phyloP scores from a whole-genome alignment of 1,140 invertebrate genomes.

The Trichomalopsis sarcophagae region DNA sequence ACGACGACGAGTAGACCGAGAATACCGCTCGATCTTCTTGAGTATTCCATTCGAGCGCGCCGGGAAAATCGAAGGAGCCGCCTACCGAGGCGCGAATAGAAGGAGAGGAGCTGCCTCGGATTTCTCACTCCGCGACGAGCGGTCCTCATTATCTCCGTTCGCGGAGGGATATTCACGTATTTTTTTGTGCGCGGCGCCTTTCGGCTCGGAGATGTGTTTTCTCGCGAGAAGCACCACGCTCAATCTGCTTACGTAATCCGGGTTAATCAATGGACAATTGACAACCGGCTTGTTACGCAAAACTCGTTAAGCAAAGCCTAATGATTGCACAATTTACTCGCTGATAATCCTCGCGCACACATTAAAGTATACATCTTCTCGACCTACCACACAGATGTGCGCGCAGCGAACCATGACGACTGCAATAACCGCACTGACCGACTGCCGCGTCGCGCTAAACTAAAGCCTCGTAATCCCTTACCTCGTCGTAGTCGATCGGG shows the following conservation, averaged over 20 bases:
- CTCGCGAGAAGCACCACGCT: too few species aligned
- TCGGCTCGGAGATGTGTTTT: too few species aligned
- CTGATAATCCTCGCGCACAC: too few species aligned
- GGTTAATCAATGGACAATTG: too few species aligned
- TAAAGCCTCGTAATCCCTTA: neutral
- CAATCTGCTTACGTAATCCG: too few species aligned
- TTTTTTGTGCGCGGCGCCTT: too few species aligned
- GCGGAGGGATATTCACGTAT: neutral
- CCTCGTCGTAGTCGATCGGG: slow-evolving; percentile 9
- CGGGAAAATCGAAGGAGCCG: neutral
- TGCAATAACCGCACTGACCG: neutral
- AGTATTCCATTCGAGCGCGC: slow-evolving; percentile 38
- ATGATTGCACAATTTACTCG: too few species aligned
- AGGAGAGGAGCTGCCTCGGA: neutral
- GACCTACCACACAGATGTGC: slow-evolving; percentile 15
- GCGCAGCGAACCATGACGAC: slow-evolving; percentile 19
- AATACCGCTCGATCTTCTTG: slow-evolving; percentile 17
- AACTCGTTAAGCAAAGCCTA: too few species aligned
- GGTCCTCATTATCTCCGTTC: neutral
- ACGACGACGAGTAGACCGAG: neutral
- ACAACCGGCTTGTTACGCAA: too few species aligned
- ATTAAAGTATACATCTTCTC: neutral
- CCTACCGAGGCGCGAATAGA: neutral
- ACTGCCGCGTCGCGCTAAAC: neutral
- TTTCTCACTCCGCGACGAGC: neutral